phyloP scores from a whole-genome alignment of 2,888 invertebrate genomes.

The Brachypalpus laphriformis region DNA sequence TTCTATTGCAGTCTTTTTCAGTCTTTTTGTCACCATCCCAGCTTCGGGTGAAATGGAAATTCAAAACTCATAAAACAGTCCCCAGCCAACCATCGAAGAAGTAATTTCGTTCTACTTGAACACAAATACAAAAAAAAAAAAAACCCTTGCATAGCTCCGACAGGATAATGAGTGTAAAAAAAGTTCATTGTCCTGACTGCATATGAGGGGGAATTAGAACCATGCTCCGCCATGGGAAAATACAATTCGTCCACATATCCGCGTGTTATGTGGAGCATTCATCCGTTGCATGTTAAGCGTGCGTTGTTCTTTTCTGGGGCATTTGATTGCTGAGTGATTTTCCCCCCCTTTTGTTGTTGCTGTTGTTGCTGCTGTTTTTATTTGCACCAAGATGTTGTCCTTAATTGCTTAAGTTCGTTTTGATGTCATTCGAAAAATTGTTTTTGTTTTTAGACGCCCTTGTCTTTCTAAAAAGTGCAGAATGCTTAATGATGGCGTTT shows the following conservation, averaged over 20 bases:
- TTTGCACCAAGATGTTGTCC: slow-evolving; percentile 64
- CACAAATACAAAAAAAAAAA: slow-evolving; percentile 34
- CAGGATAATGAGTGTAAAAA: slow-evolving; percentile 66
- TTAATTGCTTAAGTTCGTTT: slow-evolving; percentile 73
- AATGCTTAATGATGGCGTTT: slow-evolving; percentile 21
- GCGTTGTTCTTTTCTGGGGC: slow-evolving; percentile 71
- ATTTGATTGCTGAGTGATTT: slow-evolving; percentile 71
- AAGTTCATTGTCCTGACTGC: slow-evolving; percentile 68
- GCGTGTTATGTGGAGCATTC: slow-evolving; percentile 64
- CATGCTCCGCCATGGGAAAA: slow-evolving; percentile 40
- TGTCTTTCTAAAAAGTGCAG: not conserved
- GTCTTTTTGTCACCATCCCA: slow-evolving; percentile 2
- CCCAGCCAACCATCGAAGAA: slow-evolving; percentile 20
- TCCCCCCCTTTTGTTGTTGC: slow-evolving; percentile 21
- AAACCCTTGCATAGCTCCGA: slow-evolving; percentile 45
- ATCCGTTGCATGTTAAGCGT: slow-evolving; percentile 70
- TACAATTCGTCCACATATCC: slow-evolving; percentile 61
- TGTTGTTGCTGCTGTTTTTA: slow-evolving; percentile 28
- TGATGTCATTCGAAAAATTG: slow-evolving; percentile 66
- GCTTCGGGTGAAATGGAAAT: not conserved
- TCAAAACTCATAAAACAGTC: slow-evolving; percentile 40
- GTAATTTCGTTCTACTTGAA: slow-evolving; percentile 56
- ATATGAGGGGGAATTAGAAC: slow-evolving; percentile 42
- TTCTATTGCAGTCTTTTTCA: slow-evolving; percentile 27
- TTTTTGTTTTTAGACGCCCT: slow-evolving; percentile 13